phyloP scores from a whole-genome alignment of 2,888 invertebrate species.

The Teinopalpus imperialis region DNA sequence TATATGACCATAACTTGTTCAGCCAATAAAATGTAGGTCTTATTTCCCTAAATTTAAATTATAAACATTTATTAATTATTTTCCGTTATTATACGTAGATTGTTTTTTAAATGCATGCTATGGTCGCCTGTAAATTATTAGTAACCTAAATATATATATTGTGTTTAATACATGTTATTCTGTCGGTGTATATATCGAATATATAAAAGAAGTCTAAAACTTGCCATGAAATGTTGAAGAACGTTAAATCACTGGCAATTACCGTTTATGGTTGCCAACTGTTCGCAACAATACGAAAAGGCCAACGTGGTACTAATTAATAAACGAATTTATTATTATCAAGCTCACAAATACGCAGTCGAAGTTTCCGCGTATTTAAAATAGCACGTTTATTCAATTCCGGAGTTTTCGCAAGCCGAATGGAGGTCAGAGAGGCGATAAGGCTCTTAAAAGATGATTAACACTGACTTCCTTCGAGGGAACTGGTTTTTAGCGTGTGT shows the following conservation, averaged over 20 bases:
- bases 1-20: no score
- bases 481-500: conserved; percentile 28
- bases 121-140: no score
- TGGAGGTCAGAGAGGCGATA: conserved; percentile 49
- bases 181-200: no score
- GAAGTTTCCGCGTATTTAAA: conserved; percentile 46
- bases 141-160: no score
- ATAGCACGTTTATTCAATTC: conserved; percentile 48
- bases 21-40: no score
- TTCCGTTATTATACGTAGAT: no score
- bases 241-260: conserved; percentile 13
- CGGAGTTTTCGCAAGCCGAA: conserved; percentile 64
- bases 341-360: conserved; percentile 42
- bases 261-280: conserved; percentile 13
- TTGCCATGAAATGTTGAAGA: not conserved
- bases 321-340: conserved; percentile 30
- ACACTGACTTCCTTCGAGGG: conserved; percentile 63
- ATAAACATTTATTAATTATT: no score
- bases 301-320: conserved; percentile 29
- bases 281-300: conserved; percentile 22
- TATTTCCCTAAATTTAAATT: no score
- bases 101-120: no score
- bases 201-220: conserved; percentile 1
- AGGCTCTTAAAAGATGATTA: conserved; percentile 63
- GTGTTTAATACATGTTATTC: no score